phyloP scores from a whole-genome alignment of 2,888 invertebrate genomes.

The Hyalella azteca region DNA sequence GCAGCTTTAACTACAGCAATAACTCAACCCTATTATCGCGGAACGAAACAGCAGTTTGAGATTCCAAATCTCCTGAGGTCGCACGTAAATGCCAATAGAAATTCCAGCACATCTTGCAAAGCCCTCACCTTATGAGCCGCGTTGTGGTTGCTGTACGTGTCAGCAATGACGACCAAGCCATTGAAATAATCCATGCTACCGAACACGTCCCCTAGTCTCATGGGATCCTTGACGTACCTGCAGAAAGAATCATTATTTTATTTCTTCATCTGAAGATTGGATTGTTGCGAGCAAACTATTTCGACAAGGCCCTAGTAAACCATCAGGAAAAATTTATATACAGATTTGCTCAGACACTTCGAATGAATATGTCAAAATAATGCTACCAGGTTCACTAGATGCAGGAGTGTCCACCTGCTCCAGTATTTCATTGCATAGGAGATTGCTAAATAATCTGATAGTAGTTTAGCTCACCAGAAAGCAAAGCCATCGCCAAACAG shows the following conservation, averaged over 20 bases:
- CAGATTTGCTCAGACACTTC: neutral
- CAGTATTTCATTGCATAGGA: neutral
- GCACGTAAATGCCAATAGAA: too few species aligned
- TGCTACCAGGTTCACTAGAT: too few species aligned
- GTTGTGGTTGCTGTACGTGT: constrained; percentile 99
- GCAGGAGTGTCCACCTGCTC: neutral
- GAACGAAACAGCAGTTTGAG: too few species aligned
- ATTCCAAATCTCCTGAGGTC: too few species aligned
- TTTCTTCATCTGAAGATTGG: neutral
- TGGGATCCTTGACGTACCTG: constrained; percentile 70
- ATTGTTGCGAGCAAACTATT: neutral
- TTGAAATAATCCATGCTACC: constrained; percentile 91
- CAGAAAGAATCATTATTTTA: neutral
- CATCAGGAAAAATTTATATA: neutral
- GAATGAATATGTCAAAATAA: neutral
- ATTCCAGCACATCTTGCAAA: too few species aligned
- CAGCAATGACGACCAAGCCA: constrained; percentile 89
- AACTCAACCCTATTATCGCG: too few species aligned
- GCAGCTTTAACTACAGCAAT: too few species aligned
- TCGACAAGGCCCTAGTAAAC: neutral
- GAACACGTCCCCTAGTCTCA: constrained; percentile 86
- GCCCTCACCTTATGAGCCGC: constrained; percentile 98
- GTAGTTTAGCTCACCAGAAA: constrained; percentile 79
- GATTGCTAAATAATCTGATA: neutral
- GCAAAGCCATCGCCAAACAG: constrained; percentile 97